Percentiles rank a stretch among this genome's conserved stretches.
Conservation (phyloP, 92 coral and sea anemone species). For the Bergia sp. region DNA sequence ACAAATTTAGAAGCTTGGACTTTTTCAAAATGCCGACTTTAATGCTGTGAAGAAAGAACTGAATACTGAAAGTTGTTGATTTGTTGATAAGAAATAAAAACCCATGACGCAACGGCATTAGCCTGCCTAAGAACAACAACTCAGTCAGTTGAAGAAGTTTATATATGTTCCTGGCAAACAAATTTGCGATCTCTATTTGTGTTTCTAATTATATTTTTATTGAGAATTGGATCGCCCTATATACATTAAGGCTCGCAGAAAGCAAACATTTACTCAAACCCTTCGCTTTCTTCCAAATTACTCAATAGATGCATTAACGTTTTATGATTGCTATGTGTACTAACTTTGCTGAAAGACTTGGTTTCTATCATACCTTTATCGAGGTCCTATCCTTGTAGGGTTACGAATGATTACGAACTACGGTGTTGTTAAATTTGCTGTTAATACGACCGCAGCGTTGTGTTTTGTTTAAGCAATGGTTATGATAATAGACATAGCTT, state of each 20-base stretch:
- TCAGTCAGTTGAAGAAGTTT: not conserved
- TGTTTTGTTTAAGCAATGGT: not conserved
- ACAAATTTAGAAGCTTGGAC: too few species aligned
- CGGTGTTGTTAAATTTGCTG: not conserved
- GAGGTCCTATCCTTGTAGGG: not conserved
- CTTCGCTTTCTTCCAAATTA: not conserved
- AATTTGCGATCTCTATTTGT: not conserved
- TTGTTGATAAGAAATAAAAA: too few species aligned
- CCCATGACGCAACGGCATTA: too few species aligned
- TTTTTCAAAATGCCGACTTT: too few species aligned
- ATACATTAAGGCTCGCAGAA: not conserved
- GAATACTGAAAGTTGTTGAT: too few species aligned
- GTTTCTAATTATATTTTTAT: too few species aligned
- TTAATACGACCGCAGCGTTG: not conserved
- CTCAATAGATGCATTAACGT: not conserved
- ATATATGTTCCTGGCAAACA: not conserved
- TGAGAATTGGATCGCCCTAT: not conserved
- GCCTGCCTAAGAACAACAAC: not conserved
- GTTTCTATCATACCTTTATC: not conserved
- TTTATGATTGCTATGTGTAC: not conserved
- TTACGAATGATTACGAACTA: too few species aligned
- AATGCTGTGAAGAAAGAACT: too few species aligned
- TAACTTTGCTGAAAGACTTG: not conserved
- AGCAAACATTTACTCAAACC: not conserved
- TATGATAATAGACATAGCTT: not conserved